phyloP scores from a whole-genome alignment of 1,140 invertebrate species.

The Drosophila arawakana region DNA sequence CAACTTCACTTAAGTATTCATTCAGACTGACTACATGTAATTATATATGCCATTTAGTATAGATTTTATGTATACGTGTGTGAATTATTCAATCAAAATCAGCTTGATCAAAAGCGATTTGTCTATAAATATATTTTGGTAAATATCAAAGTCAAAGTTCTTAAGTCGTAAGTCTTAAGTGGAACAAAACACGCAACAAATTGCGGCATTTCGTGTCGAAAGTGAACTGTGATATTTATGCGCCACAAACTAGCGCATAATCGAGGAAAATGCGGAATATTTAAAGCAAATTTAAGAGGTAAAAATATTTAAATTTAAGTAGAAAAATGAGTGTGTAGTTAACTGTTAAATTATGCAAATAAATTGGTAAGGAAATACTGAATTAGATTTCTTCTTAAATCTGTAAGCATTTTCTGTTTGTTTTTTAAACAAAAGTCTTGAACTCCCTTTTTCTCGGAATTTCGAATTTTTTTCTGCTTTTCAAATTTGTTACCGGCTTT shows the following conservation, averaged over 20 bases:
- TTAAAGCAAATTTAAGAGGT: no score
- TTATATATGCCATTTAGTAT: constrained; percentile 11
- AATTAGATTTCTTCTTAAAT: no score
- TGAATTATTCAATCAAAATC: constrained; percentile 22
- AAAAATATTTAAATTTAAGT: no score
- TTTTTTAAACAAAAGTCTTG: no score
- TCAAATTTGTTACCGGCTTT: not conserved
- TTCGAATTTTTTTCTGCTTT: no score
- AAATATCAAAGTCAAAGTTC: constrained; percentile 20
- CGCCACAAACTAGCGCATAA: not conserved
- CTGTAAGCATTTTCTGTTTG: no score
- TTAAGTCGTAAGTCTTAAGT: constrained; percentile 3
- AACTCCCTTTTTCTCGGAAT: no score
- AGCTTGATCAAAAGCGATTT: constrained; percentile 21
- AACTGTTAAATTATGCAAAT: no score
- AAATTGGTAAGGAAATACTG: no score
- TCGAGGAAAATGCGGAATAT: no score
- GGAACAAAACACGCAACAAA: constrained; percentile 16
- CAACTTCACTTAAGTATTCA: constrained; percentile 11
- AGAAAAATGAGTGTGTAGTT: no score
- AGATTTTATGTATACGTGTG: not conserved
- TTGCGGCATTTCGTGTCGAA: constrained; percentile 1
- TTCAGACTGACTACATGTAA: constrained; percentile 5
- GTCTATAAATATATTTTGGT: constrained; percentile 16
- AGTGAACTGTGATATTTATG: constrained; percentile 25